Base-by-base conservation (phyloP, 2,888 invertebrate species). In the Myopa testacea region DNA sequence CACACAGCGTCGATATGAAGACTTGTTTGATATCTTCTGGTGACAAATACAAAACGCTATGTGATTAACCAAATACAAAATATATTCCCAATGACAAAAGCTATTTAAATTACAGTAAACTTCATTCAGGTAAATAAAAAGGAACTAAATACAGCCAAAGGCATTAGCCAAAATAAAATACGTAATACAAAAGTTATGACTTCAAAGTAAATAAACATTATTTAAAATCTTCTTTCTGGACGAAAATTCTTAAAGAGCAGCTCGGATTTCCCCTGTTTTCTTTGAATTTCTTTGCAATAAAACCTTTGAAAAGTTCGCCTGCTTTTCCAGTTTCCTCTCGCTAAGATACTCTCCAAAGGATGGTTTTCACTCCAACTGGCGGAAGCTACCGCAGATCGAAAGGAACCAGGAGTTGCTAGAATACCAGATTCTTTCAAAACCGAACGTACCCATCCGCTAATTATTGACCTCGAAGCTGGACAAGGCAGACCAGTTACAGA, bases 21-120 rank as follows among this genome's bases (percentile, higher is more conserved):
- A 75, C 70, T 63, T 75, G 58, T 78, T 40, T 78, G 75, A 55
- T 78, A 75, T 75, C 67, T 78, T 40, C 78, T 78, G 70, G 71
- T 75, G 75, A 78, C 58, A 71, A 75, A 26, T 71, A 78, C 55
- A 78, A 78, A 78, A 69, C 78, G 78, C 78, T 78, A 75, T 75
- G 67, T 74, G 75, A 78, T 71, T 71, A 65, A 78, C 8, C 10
- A 70, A 76, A 45, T 52, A 69, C 58, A 67, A 75, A 40, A 72
- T 63, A 62, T 60, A 63, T 14, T 50, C 50, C 50, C 8, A 50
- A 50, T 50, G 50, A 50, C 50, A 50, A 50, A 50, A 50, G 14
- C 50, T 8, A 50, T 10, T 50, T 50, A 50, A 50, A 50, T 50
- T 50, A 10, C 50, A 14, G 14, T 10, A 50, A 50, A 50, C 8